A percentile compares a stretch with the other conserved stretches of the same genome.
These are phyloP conservation scores for Uromys caudimaculatus DNA, from an alignment of 2,797 vertebrate species.

Conservation along the genomic window DNA sequence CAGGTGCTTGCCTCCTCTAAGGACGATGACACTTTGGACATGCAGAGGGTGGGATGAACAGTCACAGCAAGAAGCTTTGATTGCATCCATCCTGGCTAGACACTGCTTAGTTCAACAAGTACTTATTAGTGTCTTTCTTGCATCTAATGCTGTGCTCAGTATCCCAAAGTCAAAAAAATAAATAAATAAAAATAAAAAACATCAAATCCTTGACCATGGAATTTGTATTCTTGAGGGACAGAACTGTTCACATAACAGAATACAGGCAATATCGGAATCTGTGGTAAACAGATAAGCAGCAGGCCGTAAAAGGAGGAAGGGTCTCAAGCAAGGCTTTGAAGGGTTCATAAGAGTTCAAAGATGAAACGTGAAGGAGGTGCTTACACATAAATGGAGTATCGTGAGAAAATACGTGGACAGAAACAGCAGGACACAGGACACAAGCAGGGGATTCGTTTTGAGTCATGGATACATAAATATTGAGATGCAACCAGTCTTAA, in stretches of 20 bases:
- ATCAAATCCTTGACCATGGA: not conserved
- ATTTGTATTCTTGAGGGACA: not conserved
- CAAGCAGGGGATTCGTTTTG: not conserved
- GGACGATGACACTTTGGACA: not conserved
- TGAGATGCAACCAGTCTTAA: not conserved
- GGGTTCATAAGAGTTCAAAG: constrained; percentile 25
- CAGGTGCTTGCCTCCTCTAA: not conserved
- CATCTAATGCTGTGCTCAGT: not conserved
- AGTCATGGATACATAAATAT: not conserved
- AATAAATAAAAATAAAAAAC: not conserved
- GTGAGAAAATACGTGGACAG: not conserved
- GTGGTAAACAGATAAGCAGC: not conserved
- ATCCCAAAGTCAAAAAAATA: not conserved
- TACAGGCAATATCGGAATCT: not conserved
- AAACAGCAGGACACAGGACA: not conserved
- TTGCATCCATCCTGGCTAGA: not conserved
- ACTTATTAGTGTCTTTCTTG: not conserved
- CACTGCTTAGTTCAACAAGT: not conserved
- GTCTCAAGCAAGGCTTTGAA: constrained; percentile 12
- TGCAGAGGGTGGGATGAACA: not conserved
- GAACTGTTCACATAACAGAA: not conserved
- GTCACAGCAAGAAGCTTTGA: not conserved
- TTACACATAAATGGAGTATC: not conserved
- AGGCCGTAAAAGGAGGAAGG: not conserved
- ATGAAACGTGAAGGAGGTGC: not conserved